phyloP scores from a whole-genome alignment of 2,797 vertebrate genomes.

The Leptodactylus fallax region DNA sequence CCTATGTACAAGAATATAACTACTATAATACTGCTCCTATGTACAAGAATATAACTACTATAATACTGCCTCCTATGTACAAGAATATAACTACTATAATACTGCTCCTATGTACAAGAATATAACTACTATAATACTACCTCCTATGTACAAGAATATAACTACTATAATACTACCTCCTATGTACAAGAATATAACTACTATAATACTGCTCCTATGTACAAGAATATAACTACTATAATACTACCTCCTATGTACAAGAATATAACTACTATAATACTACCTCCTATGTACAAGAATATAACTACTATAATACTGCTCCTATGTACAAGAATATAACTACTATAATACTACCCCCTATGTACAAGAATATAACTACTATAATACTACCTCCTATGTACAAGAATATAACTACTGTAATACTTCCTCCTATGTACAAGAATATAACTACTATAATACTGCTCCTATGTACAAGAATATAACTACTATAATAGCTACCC shows the following conservation, averaged over 20 bases:
- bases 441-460: too few species aligned
- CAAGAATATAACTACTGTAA: too few species aligned
- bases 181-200: too few species aligned
- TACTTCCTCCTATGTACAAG: too few species aligned
- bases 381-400: too few species aligned
- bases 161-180: too few species aligned
- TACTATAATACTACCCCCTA: too few species aligned
- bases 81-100: conserved; percentile 4
- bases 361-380: too few species aligned
- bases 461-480: too few species aligned
- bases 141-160: too few species aligned
- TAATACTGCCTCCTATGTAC: not conserved
- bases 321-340: too few species aligned
- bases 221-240: conserved; percentile 7
- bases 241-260: not conserved
- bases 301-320: not conserved
- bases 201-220: not conserved
- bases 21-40: not conserved
- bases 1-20: not conserved
- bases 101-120: not conserved
- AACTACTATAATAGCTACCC: too few species aligned
- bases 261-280: conserved; percentile 8
- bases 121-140: not conserved
- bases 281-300: not conserved
- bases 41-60: conserved; percentile 1